Conservation (phyloP, 2,888 invertebrate species). For the Euspilapteryx auroguttella region DNA sequence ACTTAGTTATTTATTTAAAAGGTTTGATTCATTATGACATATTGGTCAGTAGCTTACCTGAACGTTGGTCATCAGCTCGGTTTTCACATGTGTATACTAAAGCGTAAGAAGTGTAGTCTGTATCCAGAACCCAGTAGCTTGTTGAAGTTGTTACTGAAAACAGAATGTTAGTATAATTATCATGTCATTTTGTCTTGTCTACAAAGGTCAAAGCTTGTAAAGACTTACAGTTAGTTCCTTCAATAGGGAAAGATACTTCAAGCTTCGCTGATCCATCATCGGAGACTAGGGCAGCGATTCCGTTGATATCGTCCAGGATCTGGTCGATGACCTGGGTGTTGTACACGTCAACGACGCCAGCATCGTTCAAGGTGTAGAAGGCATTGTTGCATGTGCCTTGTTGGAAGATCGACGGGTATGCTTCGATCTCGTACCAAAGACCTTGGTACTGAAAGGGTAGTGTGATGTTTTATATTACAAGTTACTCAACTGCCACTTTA, state of each 20-base stretch:
- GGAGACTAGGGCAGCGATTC: slow-evolving; percentile 28
- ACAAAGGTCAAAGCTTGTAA: too few species aligned
- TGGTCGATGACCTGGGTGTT: slow-evolving; percentile 26
- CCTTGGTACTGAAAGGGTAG: slow-evolving; percentile 31
- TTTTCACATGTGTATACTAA: slow-evolving; percentile 68
- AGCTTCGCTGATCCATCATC: slow-evolving; percentile 64
- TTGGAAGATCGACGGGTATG: slow-evolving; percentile 24
- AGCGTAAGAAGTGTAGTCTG: slow-evolving; percentile 65
- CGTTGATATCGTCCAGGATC: slow-evolving; percentile 16
- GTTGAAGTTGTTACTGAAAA: slow-evolving; percentile 19
- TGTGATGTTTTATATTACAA: too few species aligned
- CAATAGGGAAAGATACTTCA: slow-evolving; percentile 62
- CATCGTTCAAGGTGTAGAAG: too few species aligned
- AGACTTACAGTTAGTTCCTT: slow-evolving; percentile 23
- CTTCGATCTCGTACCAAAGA: slow-evolving; percentile 27
- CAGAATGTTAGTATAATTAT: slow-evolving; percentile 2
- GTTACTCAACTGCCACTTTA: too few species aligned
- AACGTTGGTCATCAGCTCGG: slow-evolving; percentile 34
- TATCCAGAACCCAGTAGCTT: slow-evolving; percentile 65
- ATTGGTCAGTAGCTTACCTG: slow-evolving; percentile 36
- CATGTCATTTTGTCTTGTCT: too few species aligned
- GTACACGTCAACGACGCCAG: slow-evolving; percentile 15
- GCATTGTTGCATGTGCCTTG: slow-evolving; percentile 25
- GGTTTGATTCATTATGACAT: too few species aligned
- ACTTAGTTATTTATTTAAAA: too few species aligned